Base-by-base conservation (phyloP, 2,888 invertebrate genomes). In the Clepsis dumicolana region DNA sequence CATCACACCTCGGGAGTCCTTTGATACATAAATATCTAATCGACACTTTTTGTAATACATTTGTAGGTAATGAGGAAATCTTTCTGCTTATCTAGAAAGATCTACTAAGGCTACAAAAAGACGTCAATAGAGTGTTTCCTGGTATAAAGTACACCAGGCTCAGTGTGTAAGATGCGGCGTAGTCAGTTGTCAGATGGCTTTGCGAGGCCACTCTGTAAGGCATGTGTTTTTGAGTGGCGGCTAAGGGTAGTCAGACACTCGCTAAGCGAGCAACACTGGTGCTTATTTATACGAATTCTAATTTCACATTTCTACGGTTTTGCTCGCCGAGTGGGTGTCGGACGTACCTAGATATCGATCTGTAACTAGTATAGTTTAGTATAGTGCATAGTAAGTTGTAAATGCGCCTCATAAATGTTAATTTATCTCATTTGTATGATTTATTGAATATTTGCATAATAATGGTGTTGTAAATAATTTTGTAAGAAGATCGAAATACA, bases 401-500 rank as follows among this genome's bases (percentile, higher is more conserved):
- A 78, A 92, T 90, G 86, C 77, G 91, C 89, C 84, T 83, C 75
- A 77, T 80, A 83, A 83, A 82, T 83, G 82, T 86, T 89, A 88
- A 91, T 88, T 90, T 91, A 92, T 92, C 85, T 86, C 82, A 83
- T 84, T 82, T 86, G 84, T 90, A 91, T 89, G 88, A 86, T 90
- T 90, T 87, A 88, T 86, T 85, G 81, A 83, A 87, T 88, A 91
- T 90, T 89, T 90, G 89, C 90, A 92, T 91, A 90, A 89, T 91
- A 88, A 85, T 83, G 82, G 85, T 86, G 88, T 85, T 92, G 93
- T 93, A 93, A 91, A 93, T 93, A 91, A 89, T 93, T 93, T 90
- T 93, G 83, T 89, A 88, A 87, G 86, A 86, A 88, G 89, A 88
- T 87, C 83, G 84, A 89, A 90, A 91, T 90, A 91, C 87, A 92